Evolutionary conservation across 2,888 invertebrate species (phyloP).

Genomic region (Sinotaia quadrata): DNA sequence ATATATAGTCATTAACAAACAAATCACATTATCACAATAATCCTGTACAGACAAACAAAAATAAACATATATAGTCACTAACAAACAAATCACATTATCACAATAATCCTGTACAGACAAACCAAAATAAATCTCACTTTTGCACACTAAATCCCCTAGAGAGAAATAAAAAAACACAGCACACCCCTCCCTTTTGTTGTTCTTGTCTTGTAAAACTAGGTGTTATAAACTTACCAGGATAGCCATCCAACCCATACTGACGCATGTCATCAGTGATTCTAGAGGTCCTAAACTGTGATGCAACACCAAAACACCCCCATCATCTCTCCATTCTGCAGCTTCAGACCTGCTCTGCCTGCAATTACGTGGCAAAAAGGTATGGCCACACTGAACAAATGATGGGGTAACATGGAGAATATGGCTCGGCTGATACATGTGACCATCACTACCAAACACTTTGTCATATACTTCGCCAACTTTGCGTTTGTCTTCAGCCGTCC

Average conservation of each 20-base stretch:
- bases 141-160: background rate
- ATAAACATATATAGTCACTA: too few species aligned
- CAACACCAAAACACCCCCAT: conserved; percentile 66
- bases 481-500: conserved; percentile 83
- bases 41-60: too few species aligned
- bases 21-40: too few species aligned
- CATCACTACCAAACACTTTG: conserved; percentile 74
- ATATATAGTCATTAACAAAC: too few species aligned
- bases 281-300: conserved; percentile 75
- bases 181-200: too few species aligned
- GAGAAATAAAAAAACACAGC: background rate
- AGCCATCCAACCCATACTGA: conserved; percentile 92
- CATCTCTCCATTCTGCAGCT: conserved; percentile 9
- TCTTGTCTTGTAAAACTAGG: background rate
- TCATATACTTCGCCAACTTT: conserved; percentile 73
- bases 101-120: too few species aligned
- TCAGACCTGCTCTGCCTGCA: conserved; percentile 19
- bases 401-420: conserved; percentile 48
- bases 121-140: background rate
- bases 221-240: conserved; percentile 80
- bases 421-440: conserved; percentile 36
- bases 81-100: too few species aligned
- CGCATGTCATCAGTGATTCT: conserved; percentile 87
- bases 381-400: conserved; percentile 65
- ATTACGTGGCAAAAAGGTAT: conserved; percentile 59